Percentiles rank a stretch among this genome's conserved stretches.
phyloP scores from a whole-genome alignment of 2,888 invertebrate genomes.

The Mongoloraphidia duomilia region DNA sequence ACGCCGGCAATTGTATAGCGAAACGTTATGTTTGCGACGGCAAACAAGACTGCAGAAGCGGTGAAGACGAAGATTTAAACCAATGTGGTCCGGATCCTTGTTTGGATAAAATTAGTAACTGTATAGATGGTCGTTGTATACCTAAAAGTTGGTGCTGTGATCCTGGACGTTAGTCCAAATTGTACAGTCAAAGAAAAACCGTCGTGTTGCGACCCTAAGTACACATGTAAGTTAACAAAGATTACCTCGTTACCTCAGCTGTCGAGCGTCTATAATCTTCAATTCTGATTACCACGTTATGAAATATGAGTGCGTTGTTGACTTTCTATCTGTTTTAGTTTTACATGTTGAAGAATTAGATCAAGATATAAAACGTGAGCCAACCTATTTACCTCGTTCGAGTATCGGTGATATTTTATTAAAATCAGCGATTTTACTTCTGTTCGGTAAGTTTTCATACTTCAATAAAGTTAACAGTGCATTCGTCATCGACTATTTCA shows the following conservation, averaged over 20 bases:
- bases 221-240: slow-evolving; percentile 9
- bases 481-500: neutral
- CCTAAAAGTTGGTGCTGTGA: slow-evolving; percentile 22
- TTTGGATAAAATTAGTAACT: slow-evolving; percentile 3
- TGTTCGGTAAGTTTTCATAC: slow-evolving; percentile 2
- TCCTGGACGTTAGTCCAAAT: slow-evolving; percentile 18
- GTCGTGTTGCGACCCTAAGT: slow-evolving; percentile 19
- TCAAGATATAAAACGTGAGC: neutral
- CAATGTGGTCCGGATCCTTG: slow-evolving; percentile 18
- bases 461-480: neutral
- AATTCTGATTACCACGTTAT: neutral
- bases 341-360: too few relatives aligned
- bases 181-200: slow-evolving; percentile 20
- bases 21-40: slow-evolving; percentile 24
- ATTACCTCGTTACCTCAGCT: neutral
- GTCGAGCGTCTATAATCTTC: neutral
- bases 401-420: neutral
- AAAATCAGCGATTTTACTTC: neutral
- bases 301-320: too few relatives aligned
- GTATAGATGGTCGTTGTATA: slow-evolving; percentile 23
- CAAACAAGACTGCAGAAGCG: slow-evolving; percentile 21
- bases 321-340: too few relatives aligned
- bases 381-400: slow-evolving; percentile 3
- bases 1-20: slow-evolving; percentile 21
- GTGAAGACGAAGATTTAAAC: slow-evolving; percentile 20